A percentile compares a stretch with the other conserved stretches of the same genome.
Evolutionary conservation across 2,888 invertebrate species (phyloP).

Genomic region (Oligia latruncula): DNA sequence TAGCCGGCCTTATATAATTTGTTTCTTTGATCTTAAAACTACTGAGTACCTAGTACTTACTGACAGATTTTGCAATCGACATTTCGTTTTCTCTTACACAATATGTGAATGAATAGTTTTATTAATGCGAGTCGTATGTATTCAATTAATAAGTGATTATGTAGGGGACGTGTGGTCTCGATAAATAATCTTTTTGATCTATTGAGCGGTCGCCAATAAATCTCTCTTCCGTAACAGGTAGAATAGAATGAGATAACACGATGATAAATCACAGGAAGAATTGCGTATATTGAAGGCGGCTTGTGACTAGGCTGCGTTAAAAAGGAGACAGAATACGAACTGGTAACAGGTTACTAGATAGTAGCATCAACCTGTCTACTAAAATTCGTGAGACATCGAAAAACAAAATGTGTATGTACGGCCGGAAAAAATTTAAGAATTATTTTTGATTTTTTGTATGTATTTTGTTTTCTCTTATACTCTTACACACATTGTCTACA

Average conservation of each 20-base stretch:
- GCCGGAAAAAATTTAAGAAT: neutral
- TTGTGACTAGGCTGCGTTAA: neutral
- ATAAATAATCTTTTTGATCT: conserved; percentile 50
- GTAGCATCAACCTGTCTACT: neutral
- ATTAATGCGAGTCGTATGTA: conserved; percentile 51
- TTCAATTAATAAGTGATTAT: conserved; percentile 50
- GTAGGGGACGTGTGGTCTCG: conserved; percentile 24
- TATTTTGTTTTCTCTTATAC: too few species aligned
- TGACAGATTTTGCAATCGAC: conserved; percentile 69
- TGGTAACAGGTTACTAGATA: neutral
- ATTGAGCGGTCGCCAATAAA: conserved; percentile 7
- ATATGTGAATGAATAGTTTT: conserved; percentile 46
- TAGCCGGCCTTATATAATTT: conserved; percentile 76
- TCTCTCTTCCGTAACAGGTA: conserved; percentile 16
- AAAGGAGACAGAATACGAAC: neutral
- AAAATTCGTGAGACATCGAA: neutral
- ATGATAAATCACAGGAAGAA: conserved; percentile 17
- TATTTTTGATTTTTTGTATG: too few species aligned
- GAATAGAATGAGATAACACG: conserved; percentile 2
- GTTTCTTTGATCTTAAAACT: conserved; percentile 68
- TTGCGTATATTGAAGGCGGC: neutral
- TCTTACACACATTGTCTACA: too few species aligned
- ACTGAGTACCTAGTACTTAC: conserved; percentile 53
- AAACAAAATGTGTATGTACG: too few species aligned
- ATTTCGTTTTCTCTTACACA: conserved; percentile 64